Evolutionary conservation across 2,888 invertebrate species (phyloP).

Genomic region (Phrixothrix hirtus): DNA sequence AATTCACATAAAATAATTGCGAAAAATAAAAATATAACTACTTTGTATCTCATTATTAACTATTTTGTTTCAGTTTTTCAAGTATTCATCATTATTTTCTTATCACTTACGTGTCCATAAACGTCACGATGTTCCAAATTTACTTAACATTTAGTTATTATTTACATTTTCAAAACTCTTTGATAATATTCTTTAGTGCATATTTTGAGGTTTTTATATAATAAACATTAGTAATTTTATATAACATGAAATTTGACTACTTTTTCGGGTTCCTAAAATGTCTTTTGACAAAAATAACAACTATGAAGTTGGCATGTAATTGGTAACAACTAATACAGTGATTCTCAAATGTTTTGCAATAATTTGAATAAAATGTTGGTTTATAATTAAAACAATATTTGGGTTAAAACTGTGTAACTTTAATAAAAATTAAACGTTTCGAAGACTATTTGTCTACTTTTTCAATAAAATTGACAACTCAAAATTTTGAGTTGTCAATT

Average conservation of each 20-base stretch:
- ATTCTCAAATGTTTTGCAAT: too few relatives aligned
- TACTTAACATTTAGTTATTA: not conserved
- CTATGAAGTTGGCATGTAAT: not conserved
- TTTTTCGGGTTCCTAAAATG: not conserved
- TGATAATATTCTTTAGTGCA: not conserved
- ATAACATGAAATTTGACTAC: not conserved
- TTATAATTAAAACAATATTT: too few relatives aligned
- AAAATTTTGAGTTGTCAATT: too few relatives aligned
- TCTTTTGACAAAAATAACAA: not conserved
- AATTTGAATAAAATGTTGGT: too few relatives aligned
- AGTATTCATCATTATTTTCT: conserved; percentile 23
- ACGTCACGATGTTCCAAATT: conserved; percentile 32
- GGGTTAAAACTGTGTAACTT: too few relatives aligned
- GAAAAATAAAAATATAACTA: conserved; percentile 39
- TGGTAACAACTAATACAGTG: not conserved
- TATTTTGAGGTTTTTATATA: not conserved
- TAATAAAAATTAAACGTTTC: too few relatives aligned
- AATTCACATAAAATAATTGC: conserved; percentile 47
- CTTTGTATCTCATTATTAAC: conserved; percentile 40
- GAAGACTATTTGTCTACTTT: too few relatives aligned
- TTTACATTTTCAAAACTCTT: conserved; percentile 8
- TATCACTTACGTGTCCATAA: conserved; percentile 45
- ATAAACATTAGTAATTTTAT: not conserved
- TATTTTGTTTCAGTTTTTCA: conserved; percentile 3
- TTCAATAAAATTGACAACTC: too few relatives aligned